Conservation (phyloP, 2,797 vertebrate genomes). For the Chromis chromis region DNA sequence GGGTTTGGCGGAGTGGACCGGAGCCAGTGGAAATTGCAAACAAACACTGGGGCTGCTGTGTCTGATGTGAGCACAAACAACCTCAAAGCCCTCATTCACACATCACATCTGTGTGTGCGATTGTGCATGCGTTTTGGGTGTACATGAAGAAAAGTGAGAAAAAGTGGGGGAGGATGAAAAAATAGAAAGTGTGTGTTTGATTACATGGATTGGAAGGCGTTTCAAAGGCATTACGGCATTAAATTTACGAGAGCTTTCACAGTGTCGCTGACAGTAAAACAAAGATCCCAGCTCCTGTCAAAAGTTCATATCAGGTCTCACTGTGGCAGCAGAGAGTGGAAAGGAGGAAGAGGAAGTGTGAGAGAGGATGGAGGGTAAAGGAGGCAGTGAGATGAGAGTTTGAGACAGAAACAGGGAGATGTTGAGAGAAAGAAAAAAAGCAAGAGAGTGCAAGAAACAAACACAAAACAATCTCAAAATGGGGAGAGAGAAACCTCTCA, state of each 20-base stretch:
- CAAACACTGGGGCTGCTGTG: slow-evolving; percentile 76
- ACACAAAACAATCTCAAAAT: slow-evolving; percentile 46
- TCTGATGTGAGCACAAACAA: slow-evolving; percentile 75
- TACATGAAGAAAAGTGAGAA: slow-evolving; percentile 28
- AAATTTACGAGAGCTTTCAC: slow-evolving; percentile 73
- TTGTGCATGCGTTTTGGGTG: slow-evolving; percentile 54
- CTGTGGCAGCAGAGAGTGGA: slow-evolving; percentile 50
- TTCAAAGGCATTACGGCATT: slow-evolving; percentile 71
- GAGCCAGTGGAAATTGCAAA: slow-evolving; percentile 80
- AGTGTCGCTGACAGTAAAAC: slow-evolving; percentile 75
- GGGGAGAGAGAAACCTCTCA: slow-evolving; percentile 39
- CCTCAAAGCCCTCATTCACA: slow-evolving; percentile 74
- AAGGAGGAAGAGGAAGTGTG: slow-evolving; percentile 21
- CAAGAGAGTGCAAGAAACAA: slow-evolving; percentile 49
- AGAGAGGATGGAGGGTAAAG: slow-evolving; percentile 6
- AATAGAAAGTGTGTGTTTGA: slow-evolving; percentile 18
- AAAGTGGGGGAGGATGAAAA: slow-evolving; percentile 22
- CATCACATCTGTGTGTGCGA: slow-evolving; percentile 61
- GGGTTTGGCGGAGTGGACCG: slow-evolving; percentile 75
- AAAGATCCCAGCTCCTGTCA: slow-evolving; percentile 74
- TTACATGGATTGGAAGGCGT: slow-evolving; percentile 55
- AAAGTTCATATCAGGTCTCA: slow-evolving; percentile 76
- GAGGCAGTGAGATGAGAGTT: slow-evolving; percentile 38
- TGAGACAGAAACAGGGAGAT: slow-evolving; percentile 35
- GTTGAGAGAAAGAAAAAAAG: slow-evolving; percentile 13